phyloP scores from a whole-genome alignment of 2,888 invertebrate genomes.

The Merodon equestris region DNA sequence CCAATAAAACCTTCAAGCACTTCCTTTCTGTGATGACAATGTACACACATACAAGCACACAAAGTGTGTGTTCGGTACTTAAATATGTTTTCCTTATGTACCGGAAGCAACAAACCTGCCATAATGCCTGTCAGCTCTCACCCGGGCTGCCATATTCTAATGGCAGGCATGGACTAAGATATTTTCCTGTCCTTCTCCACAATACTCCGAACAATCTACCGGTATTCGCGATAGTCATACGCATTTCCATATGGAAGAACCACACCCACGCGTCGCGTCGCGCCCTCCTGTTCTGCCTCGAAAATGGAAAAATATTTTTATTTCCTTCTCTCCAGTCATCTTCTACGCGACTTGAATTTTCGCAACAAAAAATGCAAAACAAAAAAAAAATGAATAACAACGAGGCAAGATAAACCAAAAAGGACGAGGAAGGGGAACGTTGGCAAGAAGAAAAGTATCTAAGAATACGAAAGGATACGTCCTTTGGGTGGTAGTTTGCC shows the following conservation, averaged over 20 bases:
- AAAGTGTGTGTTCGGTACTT: neutral
- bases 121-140: neutral
- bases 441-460: no score
- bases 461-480: no score
- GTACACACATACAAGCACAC: neutral
- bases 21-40: neutral
- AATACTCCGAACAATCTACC: conserved; percentile 21
- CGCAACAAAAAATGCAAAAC: conserved; percentile 22
- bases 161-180: conserved; percentile 9
- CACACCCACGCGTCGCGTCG: no score
- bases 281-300: neutral
- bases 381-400: conserved; percentile 16
- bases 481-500: neutral
- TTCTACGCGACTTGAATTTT: conserved; percentile 65
- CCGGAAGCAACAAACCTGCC: conserved; percentile 37
- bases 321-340: conserved; percentile 48
- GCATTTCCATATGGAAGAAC: conserved; percentile 19
- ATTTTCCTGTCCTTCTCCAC: conserved; percentile 14
- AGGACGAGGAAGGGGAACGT: neutral
- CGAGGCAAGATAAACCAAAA: neutral
- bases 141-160: conserved; percentile 34
- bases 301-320: conserved; percentile 46
- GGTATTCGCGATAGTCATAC: conserved; percentile 5
- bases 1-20: conserved; percentile 9
- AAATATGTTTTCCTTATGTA: conserved; percentile 14